Percentiles rank a stretch among this genome's conserved stretches.
These are phyloP conservation scores for Platerodrilus igneus DNA, from an alignment of 2,888 invertebrate species.

Conservation along the genomic window DNA sequence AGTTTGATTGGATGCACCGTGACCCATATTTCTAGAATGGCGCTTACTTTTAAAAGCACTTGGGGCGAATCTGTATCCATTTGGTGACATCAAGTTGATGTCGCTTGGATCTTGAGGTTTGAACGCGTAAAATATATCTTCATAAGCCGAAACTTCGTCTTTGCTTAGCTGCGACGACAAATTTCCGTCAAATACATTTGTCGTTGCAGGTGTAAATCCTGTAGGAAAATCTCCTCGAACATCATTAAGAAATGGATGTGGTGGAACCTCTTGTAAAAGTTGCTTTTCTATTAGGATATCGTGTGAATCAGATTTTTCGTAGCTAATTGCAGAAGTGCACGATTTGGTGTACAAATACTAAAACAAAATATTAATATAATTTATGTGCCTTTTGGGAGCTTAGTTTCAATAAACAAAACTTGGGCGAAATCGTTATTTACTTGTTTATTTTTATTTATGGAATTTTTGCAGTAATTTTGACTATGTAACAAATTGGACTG, in stretches of 20 bases:
- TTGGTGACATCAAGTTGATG: slow-evolving; percentile 66
- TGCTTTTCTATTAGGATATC: slow-evolving; percentile 14
- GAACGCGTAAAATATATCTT: slow-evolving; percentile 63
- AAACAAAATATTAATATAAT: no score
- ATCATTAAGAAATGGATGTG: slow-evolving; percentile 36
- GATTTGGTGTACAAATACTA: no score
- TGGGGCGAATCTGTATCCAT: slow-evolving; percentile 47
- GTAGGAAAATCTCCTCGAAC: slow-evolving; percentile 34
- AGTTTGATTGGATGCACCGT: no score
- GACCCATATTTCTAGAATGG: no score
- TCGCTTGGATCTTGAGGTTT: slow-evolving; percentile 72
- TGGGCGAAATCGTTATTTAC: no score
- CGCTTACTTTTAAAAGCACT: no score
- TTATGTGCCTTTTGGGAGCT: no score
- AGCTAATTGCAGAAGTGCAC: no score
- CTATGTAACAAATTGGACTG: no score
- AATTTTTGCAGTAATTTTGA: no score
- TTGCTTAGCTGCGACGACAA: slow-evolving; percentile 20
- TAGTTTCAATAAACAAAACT: no score
- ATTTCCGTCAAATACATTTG: slow-evolving; percentile 28
- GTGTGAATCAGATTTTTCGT: slow-evolving; percentile 10
- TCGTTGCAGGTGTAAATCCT: slow-evolving; percentile 31
- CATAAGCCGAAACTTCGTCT: slow-evolving; percentile 1
- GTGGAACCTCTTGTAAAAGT: slow-evolving; percentile 17
- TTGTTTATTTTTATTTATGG: no score